Evolutionary conservation across 2,113 vertebrate species (phyloP).

Genomic region (Pteronura brasiliensis): DNA sequence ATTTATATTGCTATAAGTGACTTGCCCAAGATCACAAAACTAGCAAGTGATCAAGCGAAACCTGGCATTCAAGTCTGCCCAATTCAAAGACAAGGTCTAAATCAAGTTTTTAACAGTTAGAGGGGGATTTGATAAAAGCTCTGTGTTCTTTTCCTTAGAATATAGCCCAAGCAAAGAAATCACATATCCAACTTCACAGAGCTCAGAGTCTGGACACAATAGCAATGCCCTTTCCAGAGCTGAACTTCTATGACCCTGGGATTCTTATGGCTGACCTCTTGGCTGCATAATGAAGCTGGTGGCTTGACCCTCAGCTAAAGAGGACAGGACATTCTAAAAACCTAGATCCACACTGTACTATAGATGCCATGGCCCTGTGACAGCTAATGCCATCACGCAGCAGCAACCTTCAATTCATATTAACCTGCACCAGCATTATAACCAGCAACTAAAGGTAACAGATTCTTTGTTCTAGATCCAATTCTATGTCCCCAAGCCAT

Average conservation of each 20-base stretch:
- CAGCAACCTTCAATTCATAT: constrained; percentile 46
- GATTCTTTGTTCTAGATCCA: constrained; percentile 44
- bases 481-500: constrained; percentile 29
- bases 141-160: neutral
- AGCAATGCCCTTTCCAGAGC: neutral
- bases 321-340: neutral
- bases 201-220: neutral
- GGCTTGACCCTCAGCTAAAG: neutral
- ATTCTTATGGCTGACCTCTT: neutral
- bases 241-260: neutral
- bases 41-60: neutral
- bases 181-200: neutral
- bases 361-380: neutral
- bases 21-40: neutral
- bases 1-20: neutral
- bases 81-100: neutral
- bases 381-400: constrained; percentile 19
- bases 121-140: neutral
- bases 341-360: neutral
- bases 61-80: neutral
- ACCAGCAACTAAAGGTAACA: constrained; percentile 1
- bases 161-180: neutral
- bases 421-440: constrained; percentile 26
- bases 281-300: neutral
- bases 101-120: neutral